Evolutionary conservation across 1,140 invertebrate species (phyloP), one percentile per base, ranked within the genome.

Genomic region (Tribolium madens): DNA sequence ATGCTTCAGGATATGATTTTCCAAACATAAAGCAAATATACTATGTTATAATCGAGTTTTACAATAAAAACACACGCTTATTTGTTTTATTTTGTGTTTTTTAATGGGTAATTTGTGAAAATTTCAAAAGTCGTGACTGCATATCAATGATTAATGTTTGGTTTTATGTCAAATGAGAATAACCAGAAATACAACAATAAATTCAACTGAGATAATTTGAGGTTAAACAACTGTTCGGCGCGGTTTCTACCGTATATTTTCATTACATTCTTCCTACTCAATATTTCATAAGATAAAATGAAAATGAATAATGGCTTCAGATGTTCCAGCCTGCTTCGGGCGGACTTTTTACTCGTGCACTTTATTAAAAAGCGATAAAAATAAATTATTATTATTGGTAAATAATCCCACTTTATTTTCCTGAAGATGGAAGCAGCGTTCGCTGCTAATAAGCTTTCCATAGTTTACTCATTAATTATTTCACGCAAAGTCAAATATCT

Each of bases 261-360:
- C 75, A 76, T 76, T 72, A 76, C 50, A 76, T 72, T 53, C 75
- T 60, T 76, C 75, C 68, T 57, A 76, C 75, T 76, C 75, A 76
- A 76, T 76, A 76, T 76, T 76, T 76, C 75, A 76, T 76, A 76
- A 76, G 75, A 76, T 76, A 76, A 76, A 76, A 76, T 76, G 68
- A 42, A 76, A 76, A 76, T 76, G 75, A 76, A 72, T 76, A 60
- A 76, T 76, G 75, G 75, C 50, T 53, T 57, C 68, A 76, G 75
- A 76, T 76, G 75, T 76, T 72, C 46, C 46, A 31, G 21, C 17
- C 47, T 52, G 50, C 46, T 52, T 17, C 46, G 15, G 68, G 64
- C 50, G 18, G 31, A 70, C 42, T 46, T 68, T 74, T 76, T 68
- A 70, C 48, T 47, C 48, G 46, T 72, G 48, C 68, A 72, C 69